These are phyloP conservation scores for Numenius arquata DNA, from an alignment of 2,113 vertebrate species.

Conservation along the genomic window DNA sequence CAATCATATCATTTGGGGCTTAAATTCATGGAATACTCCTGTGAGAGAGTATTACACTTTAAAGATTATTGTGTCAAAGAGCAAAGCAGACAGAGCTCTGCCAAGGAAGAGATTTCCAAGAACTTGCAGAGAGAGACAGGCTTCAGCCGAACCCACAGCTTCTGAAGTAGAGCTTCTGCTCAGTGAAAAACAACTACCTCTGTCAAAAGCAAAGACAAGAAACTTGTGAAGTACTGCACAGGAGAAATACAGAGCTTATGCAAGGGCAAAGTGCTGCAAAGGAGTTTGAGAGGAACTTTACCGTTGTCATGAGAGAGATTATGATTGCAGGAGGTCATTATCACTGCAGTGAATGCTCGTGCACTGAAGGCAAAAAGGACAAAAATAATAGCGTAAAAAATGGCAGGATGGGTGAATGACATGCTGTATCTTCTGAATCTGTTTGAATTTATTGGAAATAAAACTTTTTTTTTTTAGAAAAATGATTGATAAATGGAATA, in stretches of 20 bases:
- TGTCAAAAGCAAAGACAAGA: not conserved
- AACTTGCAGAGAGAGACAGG: not conserved
- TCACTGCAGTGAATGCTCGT: not conserved
- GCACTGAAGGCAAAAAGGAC: not conserved
- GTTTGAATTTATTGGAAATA: not conserved
- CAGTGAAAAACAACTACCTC: not conserved
- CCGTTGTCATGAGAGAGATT: not conserved
- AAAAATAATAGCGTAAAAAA: not conserved
- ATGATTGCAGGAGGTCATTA: not conserved
- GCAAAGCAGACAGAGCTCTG: not conserved
- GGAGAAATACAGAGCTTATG: not conserved
- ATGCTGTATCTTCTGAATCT: not conserved
- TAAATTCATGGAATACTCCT: not conserved
- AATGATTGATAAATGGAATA: not conserved
- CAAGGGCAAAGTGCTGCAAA: not conserved
- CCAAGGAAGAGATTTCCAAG: not conserved
- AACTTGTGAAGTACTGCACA: not conserved
- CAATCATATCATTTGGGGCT: not conserved
- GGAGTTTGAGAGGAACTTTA: not conserved
- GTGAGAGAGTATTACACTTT: not conserved
- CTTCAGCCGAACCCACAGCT: not conserved
- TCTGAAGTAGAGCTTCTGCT: not conserved
- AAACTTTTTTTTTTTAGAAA: not conserved
- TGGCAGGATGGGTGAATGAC: not conserved
- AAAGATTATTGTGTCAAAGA: constrained; percentile 4